Conservation (phyloP, 2,888 invertebrate species). For the Pinctada fucata region DNA sequence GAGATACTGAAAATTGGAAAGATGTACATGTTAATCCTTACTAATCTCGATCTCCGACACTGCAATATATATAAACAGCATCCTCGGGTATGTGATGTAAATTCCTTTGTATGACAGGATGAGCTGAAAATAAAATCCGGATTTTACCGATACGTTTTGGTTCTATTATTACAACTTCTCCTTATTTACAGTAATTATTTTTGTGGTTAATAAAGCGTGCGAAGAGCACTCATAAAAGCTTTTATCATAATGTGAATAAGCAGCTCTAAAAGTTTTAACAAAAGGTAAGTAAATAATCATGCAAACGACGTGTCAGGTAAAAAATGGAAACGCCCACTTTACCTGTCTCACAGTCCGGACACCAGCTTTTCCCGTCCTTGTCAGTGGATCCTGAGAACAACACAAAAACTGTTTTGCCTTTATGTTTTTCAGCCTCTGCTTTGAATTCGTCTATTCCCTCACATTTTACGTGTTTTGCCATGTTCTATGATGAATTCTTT, state of each 20-base stretch:
- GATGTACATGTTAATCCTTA: too few species aligned
- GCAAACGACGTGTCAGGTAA: too few species aligned
- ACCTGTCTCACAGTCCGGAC: constrained; percentile 88
- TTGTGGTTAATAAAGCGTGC: too few species aligned
- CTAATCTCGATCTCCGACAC: constrained; percentile 86
- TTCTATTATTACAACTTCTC: too few species aligned
- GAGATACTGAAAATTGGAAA: too few species aligned
- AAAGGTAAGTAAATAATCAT: too few species aligned
- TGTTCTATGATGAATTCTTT: constrained; percentile 25
- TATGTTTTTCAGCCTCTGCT: constrained; percentile 51
- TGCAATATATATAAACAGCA: constrained; percentile 85
- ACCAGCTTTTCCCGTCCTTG: constrained; percentile 87
- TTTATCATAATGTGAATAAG: too few species aligned
- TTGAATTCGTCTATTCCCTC: constrained; percentile 59
- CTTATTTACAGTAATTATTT: too few species aligned
- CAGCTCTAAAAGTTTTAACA: too few species aligned
- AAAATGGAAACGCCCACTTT: constrained; percentile 22
- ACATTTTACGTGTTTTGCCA: constrained; percentile 56
- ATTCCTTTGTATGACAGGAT: constrained; percentile 86
- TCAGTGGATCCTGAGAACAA: constrained; percentile 64
- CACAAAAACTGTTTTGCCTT: constrained; percentile 60
- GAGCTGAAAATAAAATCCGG: constrained; percentile 81
- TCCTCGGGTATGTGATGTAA: constrained; percentile 81
- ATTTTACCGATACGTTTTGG: background rate
- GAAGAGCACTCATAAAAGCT: too few species aligned